These are phyloP conservation scores for Gryllus longicercus DNA, from an alignment of 2,888 invertebrate genomes.

Conservation along the genomic window DNA sequence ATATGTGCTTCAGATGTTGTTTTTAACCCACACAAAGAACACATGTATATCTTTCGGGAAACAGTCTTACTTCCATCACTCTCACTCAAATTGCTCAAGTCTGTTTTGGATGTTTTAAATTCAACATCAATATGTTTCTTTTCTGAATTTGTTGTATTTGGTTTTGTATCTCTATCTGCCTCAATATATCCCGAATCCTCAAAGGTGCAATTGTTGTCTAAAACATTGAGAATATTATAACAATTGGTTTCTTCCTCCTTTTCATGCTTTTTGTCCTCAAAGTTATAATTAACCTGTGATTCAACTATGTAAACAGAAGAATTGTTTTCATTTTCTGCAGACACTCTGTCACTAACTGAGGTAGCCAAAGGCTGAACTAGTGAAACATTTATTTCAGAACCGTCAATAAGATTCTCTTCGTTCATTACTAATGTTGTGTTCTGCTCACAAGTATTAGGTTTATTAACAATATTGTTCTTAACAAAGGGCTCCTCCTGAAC, in stretches of 20 bases:
- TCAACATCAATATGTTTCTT: background rate
- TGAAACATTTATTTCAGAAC: background rate
- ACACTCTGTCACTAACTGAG: background rate
- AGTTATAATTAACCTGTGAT: background rate
- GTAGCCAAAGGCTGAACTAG: background rate
- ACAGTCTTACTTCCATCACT: background rate
- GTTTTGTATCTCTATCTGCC: background rate
- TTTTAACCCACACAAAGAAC: slow-evolving; percentile 32
- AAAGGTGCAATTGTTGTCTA: background rate
- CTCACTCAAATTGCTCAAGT: background rate
- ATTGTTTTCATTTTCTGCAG: no score
- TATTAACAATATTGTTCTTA: background rate
- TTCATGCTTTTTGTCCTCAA: background rate
- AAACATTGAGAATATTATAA: background rate
- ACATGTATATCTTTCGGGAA: slow-evolving; percentile 27
- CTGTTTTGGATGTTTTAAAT: no score
- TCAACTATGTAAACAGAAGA: no score
- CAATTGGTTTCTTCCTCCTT: background rate
- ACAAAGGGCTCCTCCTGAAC: background rate
- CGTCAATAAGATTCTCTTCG: background rate
- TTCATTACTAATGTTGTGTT: background rate
- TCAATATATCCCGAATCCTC: no score
- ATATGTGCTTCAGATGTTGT: slow-evolving; percentile 24
- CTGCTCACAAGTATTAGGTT: background rate
- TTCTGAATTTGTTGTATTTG: background rate